Evolutionary conservation across 2,888 invertebrate species (phyloP), one percentile per base, ranked within the genome.

Genomic region (Hirtodrosophila trivittata): DNA sequence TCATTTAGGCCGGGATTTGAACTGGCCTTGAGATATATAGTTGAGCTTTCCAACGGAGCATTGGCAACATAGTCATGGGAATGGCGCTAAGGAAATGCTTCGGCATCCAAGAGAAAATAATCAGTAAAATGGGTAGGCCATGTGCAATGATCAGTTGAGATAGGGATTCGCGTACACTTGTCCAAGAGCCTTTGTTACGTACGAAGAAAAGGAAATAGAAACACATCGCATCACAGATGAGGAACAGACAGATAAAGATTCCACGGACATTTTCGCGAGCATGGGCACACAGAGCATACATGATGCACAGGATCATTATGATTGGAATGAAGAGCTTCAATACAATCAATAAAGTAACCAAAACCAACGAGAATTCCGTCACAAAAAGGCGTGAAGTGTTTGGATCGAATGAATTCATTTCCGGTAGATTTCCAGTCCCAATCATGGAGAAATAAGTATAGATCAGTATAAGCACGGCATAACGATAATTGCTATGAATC

Each of bases 401-500:
- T 0, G 98, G 96, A 92, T 98, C 97, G 91, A 98, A 98, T 6
- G 97, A 97, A 90, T 97, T 98, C 25, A 99, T 92, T 63, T 98
- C 97, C 4, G 98, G 97, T 87, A 98, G 95, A 89, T 98, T 98
- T 12, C 99, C 99, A 4, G 96, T 97, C 7, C 98, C 98, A 90
- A 98, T 98, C 90, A 98, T 98, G 12, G 96, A 95, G 71, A 96
- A 89, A 65, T 97, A 92, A 25, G 96, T 95, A 77, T 97, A 95
- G 45, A 95, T 92, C 66, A 97, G 92, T 9, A 88, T 85, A 3
- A 80, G 64, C 1, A 83, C 62, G 0, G 95, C 97, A 90, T 69
- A 66, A 28, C 80, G 80, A 3, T 70, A 25, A 1, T 84, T 33
- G 9, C 66, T 51, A 1, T 70, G 21, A 99, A 85, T 32, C 6